Evolutionary conservation across 2,888 invertebrate genomes (phyloP), one percentile per base, ranked within the genome.

Genomic region (Zygaena filipendulae): DNA sequence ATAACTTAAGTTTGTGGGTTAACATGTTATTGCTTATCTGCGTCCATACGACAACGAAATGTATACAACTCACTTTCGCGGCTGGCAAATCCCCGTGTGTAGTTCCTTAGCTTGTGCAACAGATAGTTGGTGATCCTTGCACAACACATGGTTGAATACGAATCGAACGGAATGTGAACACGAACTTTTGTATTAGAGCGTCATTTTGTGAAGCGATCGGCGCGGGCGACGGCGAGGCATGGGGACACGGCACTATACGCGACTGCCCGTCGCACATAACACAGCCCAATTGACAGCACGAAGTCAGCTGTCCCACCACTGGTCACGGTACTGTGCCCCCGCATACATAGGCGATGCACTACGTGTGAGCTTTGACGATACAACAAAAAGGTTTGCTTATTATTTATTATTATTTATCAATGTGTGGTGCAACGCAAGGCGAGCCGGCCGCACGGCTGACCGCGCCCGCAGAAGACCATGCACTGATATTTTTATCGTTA

Each of bases 61-160:
- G n/a, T n/a, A n/a, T n/a, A n/a, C n/a, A n/a, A 77, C 77, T 79
- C 56, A 79, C 77, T 77, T 66, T 75, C 69, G 49, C 64, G 63
- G 56, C 69, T 67, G 47, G 68, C 64, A 36, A 71, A 58, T 49
- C 77, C 77, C 62, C 74, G 72, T 68, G 77, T 75, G 59, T 77
- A 77, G 48, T 69, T 75, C 52, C 75, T 69, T 40, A 79, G 64
- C 59, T 75, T 75, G 51, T 72, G 63, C 43, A 72, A 72, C 52
- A 77, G 54, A 53, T 75, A 72, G 52, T 67, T 67, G 44, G 59
- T 64, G 38, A 68, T 64, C 52, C 69, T 60, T 37, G 74, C 69
- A 70, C 75, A 74, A 50, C 71, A 69, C 77, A 75, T 77, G 45
- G n/a, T 52, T 61, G 51, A 58, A 51, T 46, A 50, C n/a, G n/a